A percentile compares a stretch with the other conserved stretches of the same genome.
Conservation (phyloP, 2,113 vertebrate genomes). For the Ranitomeya imitator region DNA sequence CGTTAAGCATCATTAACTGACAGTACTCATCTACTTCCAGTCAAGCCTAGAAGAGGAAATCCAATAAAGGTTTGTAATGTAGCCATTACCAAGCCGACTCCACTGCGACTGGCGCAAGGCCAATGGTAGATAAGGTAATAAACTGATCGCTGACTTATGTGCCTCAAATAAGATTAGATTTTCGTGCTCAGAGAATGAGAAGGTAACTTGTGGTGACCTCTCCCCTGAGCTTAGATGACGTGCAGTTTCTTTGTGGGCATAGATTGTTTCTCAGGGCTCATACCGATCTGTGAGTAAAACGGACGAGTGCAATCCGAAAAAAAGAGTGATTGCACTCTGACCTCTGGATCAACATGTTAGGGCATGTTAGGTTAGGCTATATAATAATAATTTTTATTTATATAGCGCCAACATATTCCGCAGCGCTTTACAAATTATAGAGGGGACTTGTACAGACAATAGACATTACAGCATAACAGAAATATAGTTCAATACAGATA, state of each 20-base stretch:
- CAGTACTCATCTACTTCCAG: conserved; percentile 36
- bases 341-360: no score
- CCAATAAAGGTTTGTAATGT: conserved; percentile 38
- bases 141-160: neutral
- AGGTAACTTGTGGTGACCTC: neutral
- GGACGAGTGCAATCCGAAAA: no score
- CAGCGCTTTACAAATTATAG: no score
- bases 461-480: no score
- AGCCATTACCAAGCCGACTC: conserved; percentile 19
- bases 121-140: conserved; percentile 10
- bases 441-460: no score
- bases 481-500: no score
- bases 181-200: neutral
- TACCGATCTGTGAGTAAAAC: no score
- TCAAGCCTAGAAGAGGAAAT: conserved; percentile 41
- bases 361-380: no score
- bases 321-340: no score
- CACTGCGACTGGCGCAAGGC: neutral
- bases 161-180: neutral
- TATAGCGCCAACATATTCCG: no score
- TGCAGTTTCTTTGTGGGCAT: neutral
- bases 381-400: no score
- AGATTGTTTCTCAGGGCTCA: no score
- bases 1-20: conserved; percentile 38
- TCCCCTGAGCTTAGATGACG: neutral